phyloP scores from a whole-genome alignment of 2,113 vertebrate species.

The western clawed frog (Xenopus tropicalis) region DNA sequence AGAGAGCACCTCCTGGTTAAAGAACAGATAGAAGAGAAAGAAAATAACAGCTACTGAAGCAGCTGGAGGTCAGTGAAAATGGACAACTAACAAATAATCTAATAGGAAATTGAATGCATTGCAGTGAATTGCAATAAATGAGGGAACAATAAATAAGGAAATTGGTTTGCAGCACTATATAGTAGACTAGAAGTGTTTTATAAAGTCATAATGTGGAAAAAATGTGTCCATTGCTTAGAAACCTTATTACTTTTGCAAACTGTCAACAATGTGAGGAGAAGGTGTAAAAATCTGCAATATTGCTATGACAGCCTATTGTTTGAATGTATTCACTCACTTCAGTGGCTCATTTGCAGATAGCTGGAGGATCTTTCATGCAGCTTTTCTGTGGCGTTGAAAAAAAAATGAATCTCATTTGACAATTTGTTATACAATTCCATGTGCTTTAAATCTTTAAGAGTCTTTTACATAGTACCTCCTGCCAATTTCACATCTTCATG shows the following conservation, averaged over 20 bases:
- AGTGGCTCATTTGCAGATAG: neutral
- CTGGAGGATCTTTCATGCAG: neutral
- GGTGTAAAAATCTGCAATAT: neutral
- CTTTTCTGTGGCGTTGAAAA: neutral
- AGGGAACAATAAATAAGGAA: neutral
- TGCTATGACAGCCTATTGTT: neutral
- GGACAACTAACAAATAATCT: neutral
- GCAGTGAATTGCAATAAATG: neutral
- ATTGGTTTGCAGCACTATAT: neutral
- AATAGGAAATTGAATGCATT: neutral
- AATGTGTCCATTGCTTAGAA: neutral
- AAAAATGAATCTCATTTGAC: neutral
- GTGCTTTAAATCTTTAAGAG: too few species aligned
- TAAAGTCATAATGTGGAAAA: neutral
- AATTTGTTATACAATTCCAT: neutral
- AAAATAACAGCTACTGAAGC: neutral
- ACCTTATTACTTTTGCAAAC: neutral
- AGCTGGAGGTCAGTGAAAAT: neutral
- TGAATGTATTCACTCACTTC: neutral
- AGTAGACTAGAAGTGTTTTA: neutral
- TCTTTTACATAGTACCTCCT: too few species aligned
- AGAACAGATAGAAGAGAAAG: neutral
- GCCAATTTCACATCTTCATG: too few species aligned
- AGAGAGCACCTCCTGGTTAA: neutral
- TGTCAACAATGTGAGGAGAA: neutral